Conservation (phyloP, 2,888 invertebrate species). For the Caenorhabditis sp. region DNA sequence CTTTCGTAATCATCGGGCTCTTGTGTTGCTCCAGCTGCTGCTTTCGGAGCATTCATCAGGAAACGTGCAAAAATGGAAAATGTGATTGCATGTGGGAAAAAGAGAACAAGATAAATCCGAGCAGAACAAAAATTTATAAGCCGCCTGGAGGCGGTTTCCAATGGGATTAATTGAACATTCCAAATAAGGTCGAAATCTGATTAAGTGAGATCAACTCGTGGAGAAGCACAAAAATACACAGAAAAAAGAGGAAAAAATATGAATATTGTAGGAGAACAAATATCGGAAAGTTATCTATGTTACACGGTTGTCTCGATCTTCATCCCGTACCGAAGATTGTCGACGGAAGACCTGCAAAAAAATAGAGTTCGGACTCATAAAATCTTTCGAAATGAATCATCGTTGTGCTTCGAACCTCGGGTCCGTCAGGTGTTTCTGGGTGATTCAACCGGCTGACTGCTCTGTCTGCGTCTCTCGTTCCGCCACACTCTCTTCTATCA, state of each 20-base stretch:
- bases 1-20: neutral
- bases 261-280: neutral
- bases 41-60: neutral
- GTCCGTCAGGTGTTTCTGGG: slow-evolving; percentile 44
- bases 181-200: slow-evolving; percentile 6
- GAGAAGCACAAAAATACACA: slow-evolving; percentile 19
- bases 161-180: neutral
- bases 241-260: slow-evolving; percentile 15
- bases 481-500: slow-evolving; percentile 5
- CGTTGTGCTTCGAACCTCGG: slow-evolving; percentile 4
- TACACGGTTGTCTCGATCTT: slow-evolving; percentile 55
- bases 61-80: slow-evolving; percentile 1
- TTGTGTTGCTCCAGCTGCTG: slow-evolving; percentile 32
- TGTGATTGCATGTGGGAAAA: neutral
- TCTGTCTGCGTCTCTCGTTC: slow-evolving; percentile 14
- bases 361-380: too few species aligned
- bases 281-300: neutral
- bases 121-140: neutral
- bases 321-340: slow-evolving; percentile 44
- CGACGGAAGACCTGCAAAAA: slow-evolving; percentile 38
- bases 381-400: neutral
- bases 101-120: neutral
- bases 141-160: too few species aligned
- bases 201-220: slow-evolving; percentile 59
- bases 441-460: slow-evolving; percentile 37